Evolutionary conservation across 1,140 invertebrate genomes (phyloP), one percentile per base, ranked within the genome.

Genomic region (Pteromalus puparum): DNA sequence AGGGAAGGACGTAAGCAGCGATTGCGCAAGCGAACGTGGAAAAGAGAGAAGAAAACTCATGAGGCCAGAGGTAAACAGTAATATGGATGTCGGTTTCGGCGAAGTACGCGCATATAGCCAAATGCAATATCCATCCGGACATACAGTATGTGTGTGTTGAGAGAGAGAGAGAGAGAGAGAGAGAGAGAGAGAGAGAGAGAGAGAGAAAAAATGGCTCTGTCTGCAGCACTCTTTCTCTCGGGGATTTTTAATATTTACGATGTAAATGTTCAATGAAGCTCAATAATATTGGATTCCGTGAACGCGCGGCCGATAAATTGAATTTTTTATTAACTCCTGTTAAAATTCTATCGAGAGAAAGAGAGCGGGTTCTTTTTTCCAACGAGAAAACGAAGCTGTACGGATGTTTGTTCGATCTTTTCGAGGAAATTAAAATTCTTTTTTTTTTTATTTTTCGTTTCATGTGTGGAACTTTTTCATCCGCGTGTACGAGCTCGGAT

Each of bases 11-110:
- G 65, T 65, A 65, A 65, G 46, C n/a, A 74, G 13, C 38, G 38
- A 42, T 74, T 70, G 61, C 61, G 21, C 38, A 6, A 78, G 30
- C 46, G 13, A 48, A 2, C 15, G 38, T 1, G 18, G 30, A 77
- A 53, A 67, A 61, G 38, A 82, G 65, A 85, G 48, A 81, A 53
- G 77, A 87, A 85, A 84, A 86, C 48, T 81, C 70, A 68, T 70
- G 77, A 85, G 81, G 75, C 83, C 78, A 13, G 83, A 81, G 82
- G 87, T 85, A 89, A 89, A 88, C 79, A 89, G 86, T 88, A 88
- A 89, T 88, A 88, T 89, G 82, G 68, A 38, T 77, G 86, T 46
- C 76, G 48, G 38, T 12, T 46, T 81, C 75, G 28, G 12, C 48
- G 21, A 76, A n/a, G 46, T 81, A 9, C 38, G 9, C 10, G 38